Evolutionary conservation across 2,888 invertebrate genomes (phyloP), one percentile per base, ranked within the genome.

Genomic region (Masnerella sp.): DNA sequence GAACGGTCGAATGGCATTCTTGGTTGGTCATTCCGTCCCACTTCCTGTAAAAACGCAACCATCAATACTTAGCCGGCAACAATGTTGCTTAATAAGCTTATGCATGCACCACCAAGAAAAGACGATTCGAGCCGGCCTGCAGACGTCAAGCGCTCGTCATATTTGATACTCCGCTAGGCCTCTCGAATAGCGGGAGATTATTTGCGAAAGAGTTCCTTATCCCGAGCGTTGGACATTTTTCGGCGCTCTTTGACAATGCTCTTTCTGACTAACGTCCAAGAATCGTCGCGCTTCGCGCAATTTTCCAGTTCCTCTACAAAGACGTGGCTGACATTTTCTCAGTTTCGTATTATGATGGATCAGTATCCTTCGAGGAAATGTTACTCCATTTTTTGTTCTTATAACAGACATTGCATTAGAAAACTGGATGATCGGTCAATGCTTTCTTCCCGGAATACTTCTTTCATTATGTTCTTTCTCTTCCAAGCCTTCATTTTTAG

Each of bases 51-150:
- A 56, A 73, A 61, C 74, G 68, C 78, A 79, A 81, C 80, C 80
- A 80, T 78, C 79, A 74, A 61, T 81, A 62, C 78, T 79, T 78
- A 76, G 54, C 77, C 73, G 77, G 79, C 74, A 83, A 84, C 85
- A 84, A 84, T 84, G 84, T 86, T 83, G 80, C 84, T 85, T 86
- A 87, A 87, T 85, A 85, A 86, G 86, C 87, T 87, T 87, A 85
- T 84, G 78, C 82, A 85, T 83, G 85, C 81, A 81, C 79, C 82
- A 80, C 64, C 81, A 81, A 80, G 77, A 83, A 83, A 83, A 81
- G 83, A 82, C 80, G 77, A 74, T 74, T 70, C 14, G 67, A 68
- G 70, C 59, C 73, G 77, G 80, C 81, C 81, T 75, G 81, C 80
- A 81, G 80, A 85, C 84, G 86, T 86, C 86, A 86, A 82, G 80